Base-by-base conservation (phyloP, 2,797 vertebrate species). In the Pempheris klunzingeri region DNA sequence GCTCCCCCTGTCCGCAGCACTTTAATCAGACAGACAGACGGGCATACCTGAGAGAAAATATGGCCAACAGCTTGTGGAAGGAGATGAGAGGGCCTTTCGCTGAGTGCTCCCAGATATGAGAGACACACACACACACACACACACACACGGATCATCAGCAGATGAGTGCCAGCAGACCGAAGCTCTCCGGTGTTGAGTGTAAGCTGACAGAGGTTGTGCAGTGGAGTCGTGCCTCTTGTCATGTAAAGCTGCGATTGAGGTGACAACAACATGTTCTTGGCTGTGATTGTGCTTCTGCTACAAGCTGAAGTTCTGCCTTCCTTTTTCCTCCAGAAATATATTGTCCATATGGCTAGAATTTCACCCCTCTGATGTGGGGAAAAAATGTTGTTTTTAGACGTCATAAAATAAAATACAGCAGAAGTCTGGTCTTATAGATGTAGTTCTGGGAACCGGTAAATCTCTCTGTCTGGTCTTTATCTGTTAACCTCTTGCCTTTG, bases 51-150 rank as follows among this genome's bases (percentile, higher is more conserved):
- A 70, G 66, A 39, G 62, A 55, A 84, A 77, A 85, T 86, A 73
- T 71, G 17, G 43, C 80, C 34, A 15, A 26, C 78, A 53, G 74
- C 60, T 85, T n/a, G 57, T 74, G 78, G 69, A 76, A 47, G 41
- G 77, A 81, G 85, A 91, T 78, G 81, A 91, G 74, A 81, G 68
- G 61, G 34, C 39, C 60, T 90, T 71, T 75, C 34, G 34, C 58
- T 74, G 75, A 88, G 78, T 73, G 50, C 65, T 86, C 87, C 78
- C 83, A 92, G 87, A 90, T 85, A 83, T 44, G 50, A 67, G 26
- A 4, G 13, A 39, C 62, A 49, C 39, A 68, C 46, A 63, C 30
- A 47, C 28, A 39, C 41, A 17, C 62, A 64, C 43, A n/a, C 26
- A 32, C 30, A 32, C 30, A 32, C 30, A 32, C 30, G 6, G 3